Evolutionary conservation across 2,888 invertebrate species (phyloP), one percentile per base, ranked within the genome.

Genomic region (Temnothorax ravouxi): DNA sequence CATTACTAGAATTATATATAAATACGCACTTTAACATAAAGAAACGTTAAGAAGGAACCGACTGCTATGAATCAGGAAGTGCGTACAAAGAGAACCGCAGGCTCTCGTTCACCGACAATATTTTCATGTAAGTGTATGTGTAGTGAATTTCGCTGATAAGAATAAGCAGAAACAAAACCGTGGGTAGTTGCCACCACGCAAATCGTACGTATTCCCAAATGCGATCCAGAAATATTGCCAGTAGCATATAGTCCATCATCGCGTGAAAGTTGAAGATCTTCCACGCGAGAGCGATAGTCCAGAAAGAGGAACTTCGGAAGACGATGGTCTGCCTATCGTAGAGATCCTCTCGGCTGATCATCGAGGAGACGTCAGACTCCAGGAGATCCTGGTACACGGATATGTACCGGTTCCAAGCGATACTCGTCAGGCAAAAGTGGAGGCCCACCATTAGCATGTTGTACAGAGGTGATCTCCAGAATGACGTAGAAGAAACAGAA

Each of bases 391-490:
- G 97, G 92, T 98, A 98, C 6, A 97, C 95, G 71, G 97, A 97
- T 90, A 98, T 97, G 91, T 98, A 98, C 44, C 98, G 96, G 95
- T 98, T 98, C 98, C 98, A 98, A 11, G 97, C 97, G 76, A 97
- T 95, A 0, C 98, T 98, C 82, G 97, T 97, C 0, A 98, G 94
- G 71, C 97, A 93, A 93, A 98, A 95, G 93, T 97, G 98, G 0
- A 97, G 96, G 5, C 96, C 96, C 90, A 97, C 97, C 88, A 97
- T 95, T 21, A 96, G 95, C 38, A 97, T 94, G 82, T 97, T 97
- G 89, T 96, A 95, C 34, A 97, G 96, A 88, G 97, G 96, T 80
- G 96, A 80, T 18, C 38, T 80, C 74, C 83, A 82, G n/a, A 29
- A 38, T 1, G 83, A 29, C 18, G 1, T 50, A 4, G 75, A 34